Conservation (phyloP, 2,113 vertebrate species). For the Cettia cetti region DNA sequence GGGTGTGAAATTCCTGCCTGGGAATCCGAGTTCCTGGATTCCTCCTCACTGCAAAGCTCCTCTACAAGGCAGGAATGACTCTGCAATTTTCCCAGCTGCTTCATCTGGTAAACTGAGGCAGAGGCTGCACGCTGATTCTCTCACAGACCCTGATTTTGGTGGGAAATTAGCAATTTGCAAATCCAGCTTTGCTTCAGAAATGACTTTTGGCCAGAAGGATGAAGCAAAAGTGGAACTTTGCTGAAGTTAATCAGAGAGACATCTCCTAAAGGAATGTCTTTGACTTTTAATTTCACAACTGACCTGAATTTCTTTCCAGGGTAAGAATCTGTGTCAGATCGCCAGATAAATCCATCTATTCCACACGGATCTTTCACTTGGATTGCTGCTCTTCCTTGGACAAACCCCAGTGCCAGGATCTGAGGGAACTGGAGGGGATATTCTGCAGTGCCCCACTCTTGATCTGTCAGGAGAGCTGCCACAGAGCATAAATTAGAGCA, state of each 20-base stretch:
- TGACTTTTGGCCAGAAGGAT: neutral
- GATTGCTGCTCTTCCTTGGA: neutral
- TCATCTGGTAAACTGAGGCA: neutral
- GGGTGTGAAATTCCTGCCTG: neutral
- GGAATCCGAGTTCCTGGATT: neutral
- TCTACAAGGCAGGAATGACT: neutral
- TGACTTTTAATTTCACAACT: neutral
- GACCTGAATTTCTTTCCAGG: neutral
- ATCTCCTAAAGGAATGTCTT: neutral
- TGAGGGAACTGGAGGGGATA: neutral
- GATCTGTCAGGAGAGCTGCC: neutral
- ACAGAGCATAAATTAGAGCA: neutral
- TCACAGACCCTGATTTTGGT: neutral
- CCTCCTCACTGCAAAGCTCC: neutral
- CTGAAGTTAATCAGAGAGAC: neutral
- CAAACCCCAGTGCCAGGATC: neutral
- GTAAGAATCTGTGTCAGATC: neutral
- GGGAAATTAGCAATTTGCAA: neutral
- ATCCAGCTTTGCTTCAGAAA: neutral
- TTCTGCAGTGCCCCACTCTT: neutral
- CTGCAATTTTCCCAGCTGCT: neutral
- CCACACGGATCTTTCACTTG: neutral
- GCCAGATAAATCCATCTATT: neutral
- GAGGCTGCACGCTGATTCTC: neutral
- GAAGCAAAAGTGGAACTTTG: neutral